Evolutionary conservation across 2,113 vertebrate species (phyloP).

Genomic region (Otocyon megalotis): DNA sequence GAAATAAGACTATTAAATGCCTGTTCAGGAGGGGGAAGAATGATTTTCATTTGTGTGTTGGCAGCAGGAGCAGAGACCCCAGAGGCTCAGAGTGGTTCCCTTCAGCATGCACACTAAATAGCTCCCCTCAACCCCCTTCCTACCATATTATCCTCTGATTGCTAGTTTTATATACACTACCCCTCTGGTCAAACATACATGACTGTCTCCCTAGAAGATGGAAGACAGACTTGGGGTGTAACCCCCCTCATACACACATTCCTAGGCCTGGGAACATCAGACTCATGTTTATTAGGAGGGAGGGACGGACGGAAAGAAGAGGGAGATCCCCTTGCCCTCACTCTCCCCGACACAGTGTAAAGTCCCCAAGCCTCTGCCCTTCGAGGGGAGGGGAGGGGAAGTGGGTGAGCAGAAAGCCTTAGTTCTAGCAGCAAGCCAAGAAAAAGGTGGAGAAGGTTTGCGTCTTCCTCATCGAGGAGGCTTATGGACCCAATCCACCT

Average conservation of each 20-base stretch:
- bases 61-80: not conserved
- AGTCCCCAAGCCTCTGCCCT: not conserved
- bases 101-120: not conserved
- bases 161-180: not conserved
- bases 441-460: not conserved
- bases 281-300: conserved; percentile 71
- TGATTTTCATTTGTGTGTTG: conserved; percentile 39
- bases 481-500: not conserved
- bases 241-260: not conserved
- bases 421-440: not conserved
- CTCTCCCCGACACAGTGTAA: not conserved
- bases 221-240: not conserved
- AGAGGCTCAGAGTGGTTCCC: not conserved
- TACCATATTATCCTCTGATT: not conserved
- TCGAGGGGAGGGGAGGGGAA: not conserved
- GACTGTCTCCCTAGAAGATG: not conserved
- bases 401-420: not conserved
- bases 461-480: not conserved
- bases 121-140: not conserved
- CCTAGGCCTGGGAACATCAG: not conserved
- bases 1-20: conserved; percentile 79
- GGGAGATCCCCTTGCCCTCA: not conserved
- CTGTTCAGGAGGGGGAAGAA: conserved; percentile 72
- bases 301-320: not conserved
- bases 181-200: not conserved